Conservation (phyloP, 2,797 vertebrate species). For the Hapalemur alaotrensis region DNA sequence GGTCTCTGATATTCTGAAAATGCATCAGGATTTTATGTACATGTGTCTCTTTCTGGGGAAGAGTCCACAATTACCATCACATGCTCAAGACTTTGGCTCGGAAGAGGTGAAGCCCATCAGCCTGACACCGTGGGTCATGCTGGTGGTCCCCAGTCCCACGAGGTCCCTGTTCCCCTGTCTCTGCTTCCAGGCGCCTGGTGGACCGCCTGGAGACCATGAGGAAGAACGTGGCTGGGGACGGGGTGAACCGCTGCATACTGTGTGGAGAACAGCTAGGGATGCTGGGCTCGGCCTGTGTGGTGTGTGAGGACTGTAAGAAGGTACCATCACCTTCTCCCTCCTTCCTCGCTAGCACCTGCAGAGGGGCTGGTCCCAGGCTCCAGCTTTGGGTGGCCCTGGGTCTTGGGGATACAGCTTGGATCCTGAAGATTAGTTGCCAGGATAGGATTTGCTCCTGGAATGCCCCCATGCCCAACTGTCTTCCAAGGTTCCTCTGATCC, state of each 20-base stretch:
- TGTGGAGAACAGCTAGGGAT: conserved; percentile 92
- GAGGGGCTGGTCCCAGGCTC: not conserved
- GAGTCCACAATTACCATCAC: not conserved
- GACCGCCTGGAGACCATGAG: conserved; percentile 92
- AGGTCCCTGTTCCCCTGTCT: not conserved
- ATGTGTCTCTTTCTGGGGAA: not conserved
- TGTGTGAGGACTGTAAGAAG: conserved; percentile 96
- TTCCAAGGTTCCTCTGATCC: not conserved
- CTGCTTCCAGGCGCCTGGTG: conserved; percentile 89
- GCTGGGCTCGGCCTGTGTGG: conserved; percentile 87
- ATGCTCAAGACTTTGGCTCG: rapidly evolving
- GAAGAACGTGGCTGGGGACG: conserved; percentile 92
- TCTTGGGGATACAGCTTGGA: not conserved
- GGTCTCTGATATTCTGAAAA: not conserved
- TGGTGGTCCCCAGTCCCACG: rapidly evolving
- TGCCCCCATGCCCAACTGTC: not conserved
- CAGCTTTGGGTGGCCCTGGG: not conserved
- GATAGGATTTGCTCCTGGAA: not conserved
- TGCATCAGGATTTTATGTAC: not conserved
- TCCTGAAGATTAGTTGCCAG: not conserved
- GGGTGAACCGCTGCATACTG: conserved; percentile 91
- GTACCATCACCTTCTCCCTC: conserved; percentile 76
- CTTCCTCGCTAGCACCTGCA: not conserved
- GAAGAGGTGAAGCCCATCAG: not conserved
- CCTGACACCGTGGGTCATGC: not conserved